A percentile compares a stretch with the other conserved stretches of the same genome.
Evolutionary conservation across 2,113 vertebrate species (phyloP).

Genomic region (Martes martes): DNA sequence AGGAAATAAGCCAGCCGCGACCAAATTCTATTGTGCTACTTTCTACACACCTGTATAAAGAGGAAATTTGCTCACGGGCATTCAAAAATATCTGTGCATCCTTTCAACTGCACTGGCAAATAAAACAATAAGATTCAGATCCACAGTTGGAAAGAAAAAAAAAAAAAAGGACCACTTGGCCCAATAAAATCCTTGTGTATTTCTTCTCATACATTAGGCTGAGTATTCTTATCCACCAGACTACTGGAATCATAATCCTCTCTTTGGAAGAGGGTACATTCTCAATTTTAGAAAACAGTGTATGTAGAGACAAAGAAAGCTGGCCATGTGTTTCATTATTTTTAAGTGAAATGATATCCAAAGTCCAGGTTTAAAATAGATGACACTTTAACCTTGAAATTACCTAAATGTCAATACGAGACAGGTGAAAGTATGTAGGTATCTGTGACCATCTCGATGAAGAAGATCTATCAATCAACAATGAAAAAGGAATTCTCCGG

Average conservation of each 20-base stretch:
- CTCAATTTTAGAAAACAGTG: conserved; percentile 30
- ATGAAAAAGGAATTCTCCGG: neutral
- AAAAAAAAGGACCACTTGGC: neutral
- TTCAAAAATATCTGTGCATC: neutral
- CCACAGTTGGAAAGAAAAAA: neutral
- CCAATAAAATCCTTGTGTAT: conserved; percentile 1
- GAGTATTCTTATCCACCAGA: neutral
- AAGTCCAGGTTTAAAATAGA: neutral
- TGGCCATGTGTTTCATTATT: neutral
- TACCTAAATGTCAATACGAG: neutral
- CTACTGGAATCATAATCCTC: neutral
- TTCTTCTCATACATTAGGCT: neutral
- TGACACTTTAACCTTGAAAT: neutral
- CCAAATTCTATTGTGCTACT: neutral
- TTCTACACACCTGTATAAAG: neutral
- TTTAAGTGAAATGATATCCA: neutral
- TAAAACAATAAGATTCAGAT: conserved; percentile 25
- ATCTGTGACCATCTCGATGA: neutral
- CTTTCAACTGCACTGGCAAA: neutral
- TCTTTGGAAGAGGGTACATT: neutral
- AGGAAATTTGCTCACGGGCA: neutral
- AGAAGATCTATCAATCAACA: neutral
- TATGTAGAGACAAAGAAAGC: neutral
- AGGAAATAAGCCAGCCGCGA: conserved; percentile 38
- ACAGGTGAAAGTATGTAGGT: neutral